These are phyloP conservation scores for Channa striata DNA, from an alignment of 2,797 vertebrate species.

Conservation along the genomic window DNA sequence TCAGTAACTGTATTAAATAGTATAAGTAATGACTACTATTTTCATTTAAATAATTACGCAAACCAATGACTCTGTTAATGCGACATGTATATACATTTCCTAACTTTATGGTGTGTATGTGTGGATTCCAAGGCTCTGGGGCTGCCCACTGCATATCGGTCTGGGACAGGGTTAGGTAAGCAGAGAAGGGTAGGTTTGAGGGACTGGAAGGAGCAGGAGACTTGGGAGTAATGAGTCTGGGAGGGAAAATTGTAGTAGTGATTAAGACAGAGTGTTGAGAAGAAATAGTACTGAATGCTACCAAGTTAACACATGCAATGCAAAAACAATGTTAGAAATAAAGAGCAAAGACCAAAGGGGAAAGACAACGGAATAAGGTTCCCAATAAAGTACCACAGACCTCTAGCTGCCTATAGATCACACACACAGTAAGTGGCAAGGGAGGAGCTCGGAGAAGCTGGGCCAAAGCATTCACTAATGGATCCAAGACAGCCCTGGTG, in stretches of 20 bases:
- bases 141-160: conserved; percentile 92
- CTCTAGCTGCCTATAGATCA: conserved; percentile 97
- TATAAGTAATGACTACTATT: not conserved
- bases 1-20: not conserved
- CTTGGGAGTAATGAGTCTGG: conserved; percentile 58
- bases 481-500: conserved; percentile 23
- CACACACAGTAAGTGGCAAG: conserved; percentile 93
- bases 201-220: conserved; percentile 52
- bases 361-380: conserved; percentile 81
- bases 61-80: no score
- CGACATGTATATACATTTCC: conserved; percentile 16
- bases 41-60: no score
- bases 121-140: conserved; percentile 88
- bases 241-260: conserved; percentile 60
- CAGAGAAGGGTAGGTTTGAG: conserved; percentile 52
- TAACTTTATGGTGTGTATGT: conserved; percentile 22
- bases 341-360: conserved; percentile 71
- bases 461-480: conserved; percentile 70
- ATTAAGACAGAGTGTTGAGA: conserved; percentile 73
- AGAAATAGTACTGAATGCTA: conserved; percentile 85
- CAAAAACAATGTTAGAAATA: conserved; percentile 84
- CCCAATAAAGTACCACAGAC: conserved; percentile 92
- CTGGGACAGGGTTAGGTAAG: conserved; percentile 80
- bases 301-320: conserved; percentile 96
- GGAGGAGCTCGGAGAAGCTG: conserved; percentile 90